phyloP scores from a whole-genome alignment of 1,140 invertebrate species.

The Vanessa tameamea region DNA sequence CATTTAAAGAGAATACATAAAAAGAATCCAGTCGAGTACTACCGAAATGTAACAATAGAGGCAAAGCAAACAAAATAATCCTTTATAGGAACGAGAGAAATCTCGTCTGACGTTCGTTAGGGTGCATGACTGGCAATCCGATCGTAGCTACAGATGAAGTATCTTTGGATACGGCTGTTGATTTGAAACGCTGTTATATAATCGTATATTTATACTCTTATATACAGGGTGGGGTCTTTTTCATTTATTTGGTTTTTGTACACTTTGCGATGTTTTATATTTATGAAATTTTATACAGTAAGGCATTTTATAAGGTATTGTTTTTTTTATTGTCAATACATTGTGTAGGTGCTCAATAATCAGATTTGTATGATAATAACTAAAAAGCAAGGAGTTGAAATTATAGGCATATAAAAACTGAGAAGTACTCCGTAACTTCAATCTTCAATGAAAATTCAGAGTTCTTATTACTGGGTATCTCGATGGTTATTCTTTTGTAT shows the following conservation, averaged over 20 bases:
- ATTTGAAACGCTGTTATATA: background rate
- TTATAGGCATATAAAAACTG: too few species aligned
- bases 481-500: too few species aligned
- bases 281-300: too few species aligned
- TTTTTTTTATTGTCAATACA: too few species aligned
- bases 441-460: too few species aligned
- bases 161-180: slow-evolving; percentile 28
- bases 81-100: slow-evolving; percentile 52
- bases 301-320: too few species aligned
- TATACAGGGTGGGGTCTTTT: too few species aligned
- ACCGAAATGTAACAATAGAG: slow-evolving; percentile 50
- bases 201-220: background rate
- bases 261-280: background rate
- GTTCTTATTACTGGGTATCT: too few species aligned
- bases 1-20: slow-evolving; percentile 42
- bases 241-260: background rate
- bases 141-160: slow-evolving; percentile 30
- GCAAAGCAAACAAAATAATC: slow-evolving; percentile 66
- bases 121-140: slow-evolving; percentile 74
- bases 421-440: too few species aligned
- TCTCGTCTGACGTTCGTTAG: slow-evolving; percentile 64
- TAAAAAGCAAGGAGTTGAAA: too few species aligned
- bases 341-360: too few species aligned
- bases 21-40: slow-evolving; percentile 44
- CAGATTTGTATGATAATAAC: too few species aligned